Percentiles rank a stretch among this genome's conserved stretches.
Evolutionary conservation across 2,797 vertebrate species (phyloP).

Genomic region (Iguana delicatissima): DNA sequence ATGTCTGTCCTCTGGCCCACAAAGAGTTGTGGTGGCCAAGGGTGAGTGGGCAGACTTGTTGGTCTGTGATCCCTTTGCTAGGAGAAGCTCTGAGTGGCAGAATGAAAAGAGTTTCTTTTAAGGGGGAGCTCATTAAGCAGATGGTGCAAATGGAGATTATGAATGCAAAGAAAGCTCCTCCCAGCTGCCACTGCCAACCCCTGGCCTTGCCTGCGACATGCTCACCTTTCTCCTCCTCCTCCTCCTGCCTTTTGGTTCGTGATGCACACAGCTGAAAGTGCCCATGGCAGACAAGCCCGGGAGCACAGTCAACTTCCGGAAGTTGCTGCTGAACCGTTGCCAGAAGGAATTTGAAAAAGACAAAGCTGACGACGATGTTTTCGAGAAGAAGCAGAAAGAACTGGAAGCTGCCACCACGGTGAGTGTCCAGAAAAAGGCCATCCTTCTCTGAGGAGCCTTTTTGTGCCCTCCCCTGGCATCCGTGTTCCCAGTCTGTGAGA

Average conservation of each 20-base stretch:
- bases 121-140: neutral
- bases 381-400: conserved; percentile 97
- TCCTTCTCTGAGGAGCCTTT: neutral
- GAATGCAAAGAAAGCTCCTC: neutral
- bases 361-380: conserved; percentile 96
- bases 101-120: neutral
- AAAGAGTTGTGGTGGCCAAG: neutral
- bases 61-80: neutral
- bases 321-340: conserved; percentile 95
- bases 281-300: conserved; percentile 95
- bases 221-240: conserved; percentile 18
- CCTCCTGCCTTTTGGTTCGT: conserved; percentile 54
- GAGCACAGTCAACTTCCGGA: conserved; percentile 95
- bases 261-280: conserved; percentile 88
- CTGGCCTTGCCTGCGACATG: accelerated
- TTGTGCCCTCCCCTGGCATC: too few species aligned
- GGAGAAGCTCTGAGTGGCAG: neutral
- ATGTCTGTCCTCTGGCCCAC: neutral
- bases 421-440: conserved; percentile 46
- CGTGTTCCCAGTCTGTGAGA: too few species aligned
- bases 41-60: neutral
- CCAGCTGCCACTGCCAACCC: too few species aligned
- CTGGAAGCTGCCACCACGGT: conserved; percentile 92
- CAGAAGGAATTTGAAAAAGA: conserved; percentile 99
- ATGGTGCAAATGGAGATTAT: too few species aligned